Evolutionary conservation across 2,113 vertebrate species (phyloP), one percentile per base, ranked within the genome.

Genomic region (Oryzias curvinotus): DNA sequence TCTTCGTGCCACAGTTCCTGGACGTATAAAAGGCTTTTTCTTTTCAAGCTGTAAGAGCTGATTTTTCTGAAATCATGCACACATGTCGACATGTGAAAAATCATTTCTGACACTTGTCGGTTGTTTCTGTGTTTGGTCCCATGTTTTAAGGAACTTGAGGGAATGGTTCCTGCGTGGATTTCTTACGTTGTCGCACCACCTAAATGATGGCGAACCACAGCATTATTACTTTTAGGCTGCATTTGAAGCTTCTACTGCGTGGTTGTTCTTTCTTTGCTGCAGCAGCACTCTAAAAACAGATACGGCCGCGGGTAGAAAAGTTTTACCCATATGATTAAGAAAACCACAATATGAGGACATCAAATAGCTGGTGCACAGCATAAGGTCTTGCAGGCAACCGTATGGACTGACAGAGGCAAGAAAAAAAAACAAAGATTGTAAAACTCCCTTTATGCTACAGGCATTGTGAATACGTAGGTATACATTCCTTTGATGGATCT

Each of bases 401-500:
- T 18, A 8, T 18, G 10, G 47, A 48, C 47, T 19, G 47, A 48
- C n/a, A 17, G n/a, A 48, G n/a, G 19, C n/a, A 56, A 49, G 28
- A 7, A 48, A 64, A 46, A 62, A 80, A 73, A 83, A 54, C 57
- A 56, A 75, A 74, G 45, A 65, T 57, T 73, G 67, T 57, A 61
- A 72, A 78, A 74, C 21, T 71, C 42, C 65, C 65, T 65, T 86
- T 83, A 87, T 71, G 44, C 45, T 19, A 57, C 49, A 53, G 73
- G 65, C 65, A 61, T 71, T 53, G 36, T 36, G 59, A 48, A 63
- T 73, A 50, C 69, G 55, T 52, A 68, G 14, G 55, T 57, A 63
- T 57, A 21, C 55, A n/a, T 56, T 52, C 42, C 59, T 85, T 76
- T 85, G 74, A 84, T 78, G 76, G 71, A 61, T 78, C 4, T 1